Evolutionary conservation across 2,113 vertebrate species (phyloP).

Genomic region (Xerus inauris): DNA sequence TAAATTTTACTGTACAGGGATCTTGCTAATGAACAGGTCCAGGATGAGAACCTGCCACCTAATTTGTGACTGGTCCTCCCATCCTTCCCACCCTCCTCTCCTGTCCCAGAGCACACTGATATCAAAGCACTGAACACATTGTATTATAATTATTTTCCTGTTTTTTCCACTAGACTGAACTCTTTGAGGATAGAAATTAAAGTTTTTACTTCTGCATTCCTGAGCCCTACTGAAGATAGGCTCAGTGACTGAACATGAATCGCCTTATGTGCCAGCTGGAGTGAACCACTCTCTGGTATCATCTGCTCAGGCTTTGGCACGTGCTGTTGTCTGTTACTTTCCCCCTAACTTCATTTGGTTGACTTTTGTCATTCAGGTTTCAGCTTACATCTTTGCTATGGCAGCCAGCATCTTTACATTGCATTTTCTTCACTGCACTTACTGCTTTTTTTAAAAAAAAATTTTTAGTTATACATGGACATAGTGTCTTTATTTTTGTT

Average conservation of each 20-base stretch:
- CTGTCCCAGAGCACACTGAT: not conserved
- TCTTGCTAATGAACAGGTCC: slow-evolving; percentile 17
- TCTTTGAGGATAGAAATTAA: slow-evolving; percentile 9
- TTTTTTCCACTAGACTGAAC: not conserved
- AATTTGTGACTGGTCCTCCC: not conserved
- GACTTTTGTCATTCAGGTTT: slow-evolving; percentile 6
- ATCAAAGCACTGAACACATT: not conserved
- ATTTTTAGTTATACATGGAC: too few relatives aligned
- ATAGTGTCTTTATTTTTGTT: too few relatives aligned
- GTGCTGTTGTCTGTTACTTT: not conserved
- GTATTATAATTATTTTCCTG: not conserved
- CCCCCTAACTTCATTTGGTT: too few relatives aligned
- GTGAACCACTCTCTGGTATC: not conserved
- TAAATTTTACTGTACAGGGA: not conserved
- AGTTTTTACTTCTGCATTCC: not conserved
- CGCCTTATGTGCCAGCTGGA: not conserved
- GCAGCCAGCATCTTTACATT: not conserved
- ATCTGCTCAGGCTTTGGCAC: not conserved
- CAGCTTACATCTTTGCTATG: not conserved
- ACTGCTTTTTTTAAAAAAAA: too few relatives aligned
- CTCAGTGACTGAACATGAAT: not conserved
- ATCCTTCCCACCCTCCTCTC: not conserved
- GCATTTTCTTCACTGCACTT: slow-evolving; percentile 20
- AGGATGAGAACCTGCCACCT: not conserved
- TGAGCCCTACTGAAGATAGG: not conserved